phyloP scores from a whole-genome alignment of 2,113 vertebrate genomes.

The Tychaedon coryphoeus region DNA sequence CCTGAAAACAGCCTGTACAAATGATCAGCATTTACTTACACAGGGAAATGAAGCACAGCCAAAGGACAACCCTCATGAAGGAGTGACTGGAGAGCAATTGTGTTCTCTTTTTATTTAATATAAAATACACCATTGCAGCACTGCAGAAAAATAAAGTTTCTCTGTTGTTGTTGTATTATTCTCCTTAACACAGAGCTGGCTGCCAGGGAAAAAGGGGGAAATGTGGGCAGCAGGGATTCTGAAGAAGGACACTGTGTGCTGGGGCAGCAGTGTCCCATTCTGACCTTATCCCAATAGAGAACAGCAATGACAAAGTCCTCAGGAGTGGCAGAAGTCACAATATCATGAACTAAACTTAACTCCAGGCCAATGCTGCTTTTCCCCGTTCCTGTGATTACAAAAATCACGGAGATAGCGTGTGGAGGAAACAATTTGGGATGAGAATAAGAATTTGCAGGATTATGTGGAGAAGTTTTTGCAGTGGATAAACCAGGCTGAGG shows the following conservation, averaged over 20 bases:
- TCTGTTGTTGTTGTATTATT: not conserved
- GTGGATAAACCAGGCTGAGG: not conserved
- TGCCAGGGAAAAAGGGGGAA: not conserved
- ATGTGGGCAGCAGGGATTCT: not conserved
- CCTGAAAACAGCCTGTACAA: not conserved
- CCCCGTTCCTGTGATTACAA: not conserved
- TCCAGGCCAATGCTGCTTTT: not conserved
- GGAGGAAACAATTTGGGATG: not conserved
- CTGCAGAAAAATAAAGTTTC: not conserved
- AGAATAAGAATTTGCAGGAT: not conserved
- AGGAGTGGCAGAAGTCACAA: not conserved
- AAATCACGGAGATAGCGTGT: accelerated
- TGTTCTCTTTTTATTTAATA: not conserved
- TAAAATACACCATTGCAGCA: not conserved
- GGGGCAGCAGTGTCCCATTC: not conserved
- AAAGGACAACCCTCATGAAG: not conserved
- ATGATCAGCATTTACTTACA: not conserved
- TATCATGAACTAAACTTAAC: accelerated
- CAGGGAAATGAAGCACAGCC: not conserved
- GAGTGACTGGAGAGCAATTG: not conserved
- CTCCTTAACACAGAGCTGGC: not conserved
- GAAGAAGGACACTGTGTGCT: not conserved
- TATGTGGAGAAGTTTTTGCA: not conserved
- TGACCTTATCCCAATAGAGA: not conserved
- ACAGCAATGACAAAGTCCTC: not conserved